A percentile compares a stretch with the other conserved stretches of the same genome.
Conservation (phyloP, 1,140 invertebrate species). For the Temnothorax nylanderi region DNA sequence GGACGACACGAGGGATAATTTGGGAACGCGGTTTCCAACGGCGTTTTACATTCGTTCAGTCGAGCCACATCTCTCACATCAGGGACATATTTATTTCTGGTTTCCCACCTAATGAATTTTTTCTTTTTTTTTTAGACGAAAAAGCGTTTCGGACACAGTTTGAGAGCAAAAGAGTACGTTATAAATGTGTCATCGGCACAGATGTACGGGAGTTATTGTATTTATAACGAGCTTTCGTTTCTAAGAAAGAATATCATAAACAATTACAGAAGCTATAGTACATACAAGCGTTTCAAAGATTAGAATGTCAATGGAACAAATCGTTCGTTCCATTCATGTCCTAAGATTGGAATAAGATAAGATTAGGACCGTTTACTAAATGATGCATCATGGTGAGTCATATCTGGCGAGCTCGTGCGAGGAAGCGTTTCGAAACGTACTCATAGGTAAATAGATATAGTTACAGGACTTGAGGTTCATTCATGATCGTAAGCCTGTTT, state of each 20-base stretch:
- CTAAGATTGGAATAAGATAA: background rate
- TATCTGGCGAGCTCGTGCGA: background rate
- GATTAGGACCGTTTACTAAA: background rate
- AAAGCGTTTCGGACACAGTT: background rate
- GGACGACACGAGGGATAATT: background rate
- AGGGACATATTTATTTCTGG: background rate
- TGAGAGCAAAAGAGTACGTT: background rate
- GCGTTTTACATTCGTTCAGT: background rate
- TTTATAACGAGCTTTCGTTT: background rate
- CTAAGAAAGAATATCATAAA: background rate
- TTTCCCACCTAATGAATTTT: background rate
- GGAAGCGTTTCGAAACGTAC: constrained; percentile 7
- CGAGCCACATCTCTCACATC: background rate
- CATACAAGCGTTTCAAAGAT: background rate
- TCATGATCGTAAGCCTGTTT: background rate
- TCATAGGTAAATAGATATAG: background rate
- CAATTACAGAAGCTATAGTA: background rate
- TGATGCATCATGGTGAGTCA: background rate
- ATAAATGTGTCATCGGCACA: background rate
- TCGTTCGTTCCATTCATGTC: background rate
- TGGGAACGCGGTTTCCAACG: background rate
- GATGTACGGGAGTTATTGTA: background rate
- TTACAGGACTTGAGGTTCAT: constrained; percentile 6
- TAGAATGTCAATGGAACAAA: background rate
- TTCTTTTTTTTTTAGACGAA: background rate